Base-by-base conservation (phyloP, 2,888 invertebrate genomes). In the Lochmaea crataegi region DNA sequence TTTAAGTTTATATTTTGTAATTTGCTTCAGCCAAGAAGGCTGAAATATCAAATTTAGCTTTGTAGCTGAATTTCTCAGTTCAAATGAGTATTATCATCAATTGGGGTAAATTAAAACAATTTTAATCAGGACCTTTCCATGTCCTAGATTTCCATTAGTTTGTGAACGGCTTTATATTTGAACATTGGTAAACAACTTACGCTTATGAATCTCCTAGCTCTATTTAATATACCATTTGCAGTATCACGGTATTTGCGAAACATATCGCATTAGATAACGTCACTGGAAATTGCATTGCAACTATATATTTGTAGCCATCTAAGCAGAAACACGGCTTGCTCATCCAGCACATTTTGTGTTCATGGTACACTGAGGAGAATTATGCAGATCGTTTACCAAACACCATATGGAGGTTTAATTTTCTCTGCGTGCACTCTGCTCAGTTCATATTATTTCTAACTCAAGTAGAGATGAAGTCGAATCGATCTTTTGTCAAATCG, bases 371-470 rank as follows among this genome's bases (percentile, higher is more conserved):
- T 38, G 69, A 65, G 65, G 57, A 67, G 64, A 75, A 75, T 72
- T 75, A 75, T 72, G 69, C 72, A 72, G 64, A 72, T 75, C 75
- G 72, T 68, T 75, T 69, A 61, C 72, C 70, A 67, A 67, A 69
- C 72, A 72, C 61, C 72, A 70, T 66, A 69, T 22, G 22, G 22
- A 68, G 64, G 45, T 45, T 45, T 26, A 12, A 26, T 51, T 65
- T 48, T 26, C 65, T 58, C 16, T n/a, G n/a, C n/a, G n/a, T n/a
- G n/a, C n/a, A n/a, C n/a, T n/a, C n/a, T 58, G 38, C 41, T 22
- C 22, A 22, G 22, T 22, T 22, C 22, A 22, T 22, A 22, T 22
- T 2, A 22, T 22, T 22, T 22, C 22, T 22, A 22, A 22, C 22
- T 22, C 2, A 22, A 22, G 22, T 22, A 22, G 22, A 22, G 22